Base-by-base conservation (phyloP, 2,888 invertebrate species). In the Drosophila atripex region DNA sequence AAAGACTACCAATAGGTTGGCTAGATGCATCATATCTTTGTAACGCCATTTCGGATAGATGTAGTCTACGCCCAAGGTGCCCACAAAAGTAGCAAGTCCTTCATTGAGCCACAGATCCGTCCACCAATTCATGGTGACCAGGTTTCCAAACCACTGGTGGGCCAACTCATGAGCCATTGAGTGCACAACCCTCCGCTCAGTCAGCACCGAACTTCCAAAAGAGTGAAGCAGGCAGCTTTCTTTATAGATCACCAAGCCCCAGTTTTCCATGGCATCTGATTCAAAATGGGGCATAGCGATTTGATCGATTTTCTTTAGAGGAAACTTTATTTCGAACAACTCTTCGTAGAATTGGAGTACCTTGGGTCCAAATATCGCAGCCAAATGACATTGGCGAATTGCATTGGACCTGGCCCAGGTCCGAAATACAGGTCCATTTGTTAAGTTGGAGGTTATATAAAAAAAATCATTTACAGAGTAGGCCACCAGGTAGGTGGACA, bases 401-500 rank as follows among this genome's bases (percentile, higher is more conserved):
- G 96, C 96, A 77, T 95, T 95, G 23, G 93, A 93, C 41, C 96
- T 92, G 0, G 95, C 94, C 96, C 96, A 96, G 64, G 96, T 95
- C 86, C 93, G 93, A 92, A 96, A 96, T 1, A 82, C 71, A 1
- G 91, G 86, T 28, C 88, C 78, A 21, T 80, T 80, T 12, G 84
- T 77, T 21, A 88, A 77, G 0, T 93, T 92, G 61, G 93, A 93
- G 60, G 93, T 92, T 5, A 79, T 77, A 85, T 92, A 92, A 0
- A 92, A 90, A 85, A 97, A 96, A 87, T 96, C 95, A 49, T 95
- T 95, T 0, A 97, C 93, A 9, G 95, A 93, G 89, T 94, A 96
- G 0, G 98, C 98, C 0, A 98, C 95, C 49, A 98, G 92, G 89
- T 98, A 99, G 0, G 98, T 98, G 1, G 97, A 97, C 98, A 99